Evolutionary conservation across 2,797 vertebrate genomes (phyloP).

Genomic region (Helicolenus hilgendorfi): DNA sequence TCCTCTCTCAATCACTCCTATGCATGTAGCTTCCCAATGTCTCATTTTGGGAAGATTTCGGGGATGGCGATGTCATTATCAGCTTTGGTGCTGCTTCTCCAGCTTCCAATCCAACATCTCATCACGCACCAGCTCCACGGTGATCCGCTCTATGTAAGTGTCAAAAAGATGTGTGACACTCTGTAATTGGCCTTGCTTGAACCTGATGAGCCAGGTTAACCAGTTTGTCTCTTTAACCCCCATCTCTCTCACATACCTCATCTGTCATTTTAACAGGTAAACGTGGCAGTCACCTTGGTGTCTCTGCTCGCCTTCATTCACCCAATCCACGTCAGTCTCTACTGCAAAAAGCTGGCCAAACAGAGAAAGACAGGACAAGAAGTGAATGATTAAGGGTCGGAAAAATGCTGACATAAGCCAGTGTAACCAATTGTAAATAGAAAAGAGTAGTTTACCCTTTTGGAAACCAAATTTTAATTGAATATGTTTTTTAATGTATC

Average conservation of each 20-base stretch:
- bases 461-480: not conserved
- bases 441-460: not conserved
- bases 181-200: not conserved
- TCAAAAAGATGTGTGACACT: not conserved
- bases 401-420: not conserved
- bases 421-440: not conserved
- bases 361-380: not conserved
- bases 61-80: conserved; percentile 21
- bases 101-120: conserved; percentile 25
- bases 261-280: not conserved
- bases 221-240: not conserved
- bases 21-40: conserved; percentile 15
- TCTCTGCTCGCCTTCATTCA: conserved; percentile 30
- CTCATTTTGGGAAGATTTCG: conserved; percentile 47
- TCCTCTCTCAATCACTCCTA: not conserved
- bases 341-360: conserved; percentile 1
- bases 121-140: conserved; percentile 22
- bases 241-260: not conserved
- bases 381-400: not conserved
- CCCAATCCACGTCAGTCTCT: conserved; percentile 14
- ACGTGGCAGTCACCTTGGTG: conserved; percentile 6
- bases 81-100: conserved; percentile 29
- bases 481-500: too few species aligned
- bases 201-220: not conserved
- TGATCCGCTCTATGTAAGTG: conserved; percentile 36